Evolutionary conservation across 2,797 vertebrate species (phyloP).

Genomic region (Malurus leucopterus): DNA sequence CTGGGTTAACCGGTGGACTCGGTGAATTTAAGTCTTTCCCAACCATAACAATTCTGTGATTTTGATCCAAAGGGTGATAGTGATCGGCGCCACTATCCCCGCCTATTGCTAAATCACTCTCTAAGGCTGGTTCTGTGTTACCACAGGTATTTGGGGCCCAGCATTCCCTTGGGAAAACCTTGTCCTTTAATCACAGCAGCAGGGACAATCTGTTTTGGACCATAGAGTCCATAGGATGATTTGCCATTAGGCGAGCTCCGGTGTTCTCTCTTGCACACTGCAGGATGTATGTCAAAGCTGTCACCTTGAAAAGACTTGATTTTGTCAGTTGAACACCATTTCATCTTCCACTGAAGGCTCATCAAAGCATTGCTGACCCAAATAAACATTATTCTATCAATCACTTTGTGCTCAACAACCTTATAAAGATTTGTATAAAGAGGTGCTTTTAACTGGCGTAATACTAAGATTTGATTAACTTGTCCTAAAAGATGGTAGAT

Average conservation of each 20-base stretch:
- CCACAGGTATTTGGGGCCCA: too few species aligned
- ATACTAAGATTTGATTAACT: not conserved
- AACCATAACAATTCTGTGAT: accelerated
- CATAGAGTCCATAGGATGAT: not conserved
- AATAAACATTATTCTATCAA: not conserved
- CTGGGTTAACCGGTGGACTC: not conserved
- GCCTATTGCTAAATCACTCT: not conserved
- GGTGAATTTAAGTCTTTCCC: not conserved
- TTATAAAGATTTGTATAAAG: not conserved
- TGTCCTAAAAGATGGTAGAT: not conserved
- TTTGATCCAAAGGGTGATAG: not conserved
- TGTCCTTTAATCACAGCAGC: too few species aligned
- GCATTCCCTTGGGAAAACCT: not conserved
- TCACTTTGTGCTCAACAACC: not conserved
- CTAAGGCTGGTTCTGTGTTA: not conserved
- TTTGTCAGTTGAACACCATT: not conserved
- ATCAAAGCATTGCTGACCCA: not conserved
- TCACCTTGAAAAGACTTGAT: not conserved
- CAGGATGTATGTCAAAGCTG: not conserved
- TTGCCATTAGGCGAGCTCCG: not conserved
- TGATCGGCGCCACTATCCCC: accelerated
- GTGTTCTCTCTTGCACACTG: too few species aligned
- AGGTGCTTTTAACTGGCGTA: not conserved
- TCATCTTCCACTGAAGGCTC: not conserved
- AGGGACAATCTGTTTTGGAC: accelerated